Conservation (phyloP, 2,113 vertebrate genomes). For the Perognathus longimembris region DNA sequence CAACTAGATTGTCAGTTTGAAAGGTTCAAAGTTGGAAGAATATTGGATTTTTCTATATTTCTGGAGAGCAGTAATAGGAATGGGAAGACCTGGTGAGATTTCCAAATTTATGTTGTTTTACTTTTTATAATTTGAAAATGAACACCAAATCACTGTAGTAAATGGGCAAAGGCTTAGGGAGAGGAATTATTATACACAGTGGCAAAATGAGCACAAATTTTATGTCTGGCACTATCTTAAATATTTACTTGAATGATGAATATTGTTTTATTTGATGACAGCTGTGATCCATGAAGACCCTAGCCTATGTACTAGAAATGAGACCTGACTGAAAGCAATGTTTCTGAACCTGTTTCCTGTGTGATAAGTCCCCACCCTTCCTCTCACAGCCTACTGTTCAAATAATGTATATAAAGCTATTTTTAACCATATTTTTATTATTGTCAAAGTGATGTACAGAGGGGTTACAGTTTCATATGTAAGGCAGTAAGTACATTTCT, state of each 20-base stretch:
- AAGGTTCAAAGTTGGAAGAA: slow-evolving; percentile 33
- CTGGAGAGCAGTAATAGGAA: background rate
- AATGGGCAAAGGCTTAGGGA: slow-evolving; percentile 4
- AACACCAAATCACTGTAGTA: background rate
- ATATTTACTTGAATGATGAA: slow-evolving; percentile 7
- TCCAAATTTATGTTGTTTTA: slow-evolving; percentile 11
- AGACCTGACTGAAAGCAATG: slow-evolving; percentile 30
- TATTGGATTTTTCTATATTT: slow-evolving; percentile 43
- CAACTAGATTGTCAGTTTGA: slow-evolving; percentile 28
- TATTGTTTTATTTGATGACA: background rate
- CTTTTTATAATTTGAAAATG: slow-evolving; percentile 55
- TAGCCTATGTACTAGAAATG: slow-evolving; percentile 43
- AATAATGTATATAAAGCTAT: too few relatives aligned
- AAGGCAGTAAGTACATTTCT: too few relatives aligned
- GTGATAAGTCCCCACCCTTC: background rate
- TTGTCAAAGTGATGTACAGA: too few relatives aligned
- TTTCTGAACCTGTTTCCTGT: slow-evolving; percentile 52
- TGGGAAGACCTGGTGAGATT: slow-evolving; percentile 40
- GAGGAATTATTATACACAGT: background rate
- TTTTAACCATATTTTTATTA: too few relatives aligned
- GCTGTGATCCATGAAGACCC: background rate
- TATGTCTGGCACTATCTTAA: slow-evolving; percentile 13
- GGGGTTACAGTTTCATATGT: too few relatives aligned
- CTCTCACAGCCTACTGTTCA: background rate
- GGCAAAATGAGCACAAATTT: slow-evolving; percentile 37